These are phyloP conservation scores for Girardia tigrina DNA, from an alignment of 2,888 invertebrate species.

Conservation along the genomic window DNA sequence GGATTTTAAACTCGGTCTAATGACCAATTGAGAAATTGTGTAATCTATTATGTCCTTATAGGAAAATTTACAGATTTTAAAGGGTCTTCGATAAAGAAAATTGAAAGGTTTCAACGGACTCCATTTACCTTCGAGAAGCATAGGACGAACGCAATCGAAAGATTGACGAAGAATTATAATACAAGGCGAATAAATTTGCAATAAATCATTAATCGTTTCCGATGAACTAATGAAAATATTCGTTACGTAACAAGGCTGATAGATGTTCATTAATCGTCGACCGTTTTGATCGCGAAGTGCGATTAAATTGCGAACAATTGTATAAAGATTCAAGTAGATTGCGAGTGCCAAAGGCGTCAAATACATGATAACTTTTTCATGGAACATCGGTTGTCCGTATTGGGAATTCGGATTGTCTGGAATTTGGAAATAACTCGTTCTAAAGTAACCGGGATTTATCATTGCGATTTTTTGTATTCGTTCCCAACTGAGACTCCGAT, in stretches of 20 bases:
- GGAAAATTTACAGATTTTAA: conserved; percentile 17
- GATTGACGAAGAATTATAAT: neutral
- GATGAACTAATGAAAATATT: conserved; percentile 3
- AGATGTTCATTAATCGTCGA: neutral
- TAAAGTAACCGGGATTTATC: neutral
- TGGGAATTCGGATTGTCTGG: neutral
- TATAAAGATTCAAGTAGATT: neutral
- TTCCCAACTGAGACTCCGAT: neutral
- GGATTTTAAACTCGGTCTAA: neutral
- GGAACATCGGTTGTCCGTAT: neutral
- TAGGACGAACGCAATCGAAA: neutral
- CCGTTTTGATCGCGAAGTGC: neutral
- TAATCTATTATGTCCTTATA: conserved; percentile 1
- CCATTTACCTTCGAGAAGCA: neutral
- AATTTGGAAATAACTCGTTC: neutral
- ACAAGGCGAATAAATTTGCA: neutral
- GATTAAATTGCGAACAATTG: neutral
- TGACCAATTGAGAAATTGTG: neutral
- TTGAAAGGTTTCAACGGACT: neutral
- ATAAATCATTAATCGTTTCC: neutral
- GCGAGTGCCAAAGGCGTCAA: neutral
- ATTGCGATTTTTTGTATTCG: neutral
- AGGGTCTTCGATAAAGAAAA: conserved; percentile 9
- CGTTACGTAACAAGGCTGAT: conserved; percentile 14
- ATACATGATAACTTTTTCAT: neutral